These are phyloP conservation scores for Diorhabda sublineata DNA, from an alignment of 1,140 invertebrate species.

Conservation along the genomic window DNA sequence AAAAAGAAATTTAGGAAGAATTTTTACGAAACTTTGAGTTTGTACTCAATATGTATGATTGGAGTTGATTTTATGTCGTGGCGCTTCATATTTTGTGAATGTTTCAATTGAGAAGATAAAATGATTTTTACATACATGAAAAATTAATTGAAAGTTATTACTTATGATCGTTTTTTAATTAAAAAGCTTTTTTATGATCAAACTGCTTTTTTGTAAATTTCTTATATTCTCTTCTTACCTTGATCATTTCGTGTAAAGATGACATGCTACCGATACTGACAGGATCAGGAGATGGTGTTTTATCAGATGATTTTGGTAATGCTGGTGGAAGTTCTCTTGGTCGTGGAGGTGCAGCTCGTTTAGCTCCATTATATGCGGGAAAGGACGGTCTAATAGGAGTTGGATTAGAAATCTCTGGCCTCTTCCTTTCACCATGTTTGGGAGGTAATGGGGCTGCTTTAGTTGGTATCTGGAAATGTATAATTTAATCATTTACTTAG, in stretches of 20 bases:
- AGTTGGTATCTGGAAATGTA: constrained; percentile 9
- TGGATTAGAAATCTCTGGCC: constrained; percentile 53
- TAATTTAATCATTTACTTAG: no score
- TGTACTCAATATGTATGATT: no score
- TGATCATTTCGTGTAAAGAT: constrained; percentile 68
- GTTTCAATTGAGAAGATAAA: no score
- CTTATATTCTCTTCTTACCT: constrained; percentile 35
- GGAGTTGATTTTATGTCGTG: no score
- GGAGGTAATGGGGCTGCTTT: constrained; percentile 44
- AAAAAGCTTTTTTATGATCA: no score
- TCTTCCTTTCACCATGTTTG: constrained; percentile 44
- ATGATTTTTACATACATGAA: no score
- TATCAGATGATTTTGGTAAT: constrained; percentile 55
- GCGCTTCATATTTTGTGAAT: no score
- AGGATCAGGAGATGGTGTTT: constrained; percentile 50
- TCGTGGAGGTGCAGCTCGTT: constrained; percentile 55
- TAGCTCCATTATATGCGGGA: constrained; percentile 50
- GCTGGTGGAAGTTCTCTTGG: constrained; percentile 59
- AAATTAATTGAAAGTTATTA: no score
- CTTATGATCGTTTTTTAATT: no score
- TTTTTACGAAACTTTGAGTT: no score
- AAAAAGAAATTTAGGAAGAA: no score
- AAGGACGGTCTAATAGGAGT: constrained; percentile 47
- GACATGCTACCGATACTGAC: constrained; percentile 68
- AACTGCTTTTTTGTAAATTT: not conserved